Evolutionary conservation across 2,888 invertebrate species (phyloP), one percentile per base, ranked within the genome.

Genomic region (Sphinx pinastri): DNA sequence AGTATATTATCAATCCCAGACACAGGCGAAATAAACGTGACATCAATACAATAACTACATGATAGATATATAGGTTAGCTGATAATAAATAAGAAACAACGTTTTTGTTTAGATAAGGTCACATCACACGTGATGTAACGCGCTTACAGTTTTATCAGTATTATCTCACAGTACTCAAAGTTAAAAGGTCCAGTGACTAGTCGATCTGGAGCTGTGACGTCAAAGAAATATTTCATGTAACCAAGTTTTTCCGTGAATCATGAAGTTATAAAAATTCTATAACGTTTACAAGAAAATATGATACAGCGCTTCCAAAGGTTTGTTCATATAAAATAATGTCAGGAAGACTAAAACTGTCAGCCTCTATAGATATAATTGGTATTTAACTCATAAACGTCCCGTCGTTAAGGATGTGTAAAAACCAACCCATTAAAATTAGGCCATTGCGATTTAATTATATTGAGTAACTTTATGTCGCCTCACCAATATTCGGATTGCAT

Each of bases 1-100:
- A 25, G 25, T 38, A 8, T 38, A 38, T 4, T 51, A 5, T 38
- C 38, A 13, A 6, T 38, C 19, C 25, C 14, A 38, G 31, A 13
- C 11, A 5, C 7, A 16, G 31, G 14, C 58, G 12, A n/a, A 55
- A 58, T 31, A 58, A 58, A 58, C 63, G 19, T 63, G 63, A 19
- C 19, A 19, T 19, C 63, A 63, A 14, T 38, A 19, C 67, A 51
- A 54, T 25, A 67, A 31, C 12, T 63, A 13, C 67, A 54, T 38
- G 51, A 31, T 67, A 67, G 31, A 52, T 67, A 67, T 54, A 67
- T 54, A n/a, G 67, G 31, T 52, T 67, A 67, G 51, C 31, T 52
- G 38, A 67, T 67, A 52, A 31, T 67, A 54, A 14, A 7, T 60
- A 38, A 63, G 16, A 67, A 67, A 52, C 0, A 67, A 51, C 52